These are phyloP conservation scores for Aramus guarauna DNA, from an alignment of 2,113 vertebrate species.

Conservation along the genomic window DNA sequence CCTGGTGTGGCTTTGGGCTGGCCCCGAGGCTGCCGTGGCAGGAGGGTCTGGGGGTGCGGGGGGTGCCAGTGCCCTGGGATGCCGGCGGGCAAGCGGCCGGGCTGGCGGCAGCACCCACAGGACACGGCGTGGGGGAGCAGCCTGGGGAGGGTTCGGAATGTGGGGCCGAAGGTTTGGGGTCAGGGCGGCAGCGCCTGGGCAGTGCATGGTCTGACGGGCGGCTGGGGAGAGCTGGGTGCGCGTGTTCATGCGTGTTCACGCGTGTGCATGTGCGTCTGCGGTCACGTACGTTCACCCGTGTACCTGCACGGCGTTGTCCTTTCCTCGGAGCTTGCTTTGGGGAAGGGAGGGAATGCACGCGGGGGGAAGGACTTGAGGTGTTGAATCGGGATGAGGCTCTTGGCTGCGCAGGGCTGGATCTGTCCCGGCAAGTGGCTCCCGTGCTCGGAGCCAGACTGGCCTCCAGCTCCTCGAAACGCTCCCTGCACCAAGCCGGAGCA, in stretches of 20 bases:
- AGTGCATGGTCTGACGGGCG: accelerated
- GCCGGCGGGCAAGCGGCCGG: neutral
- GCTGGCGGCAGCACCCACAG: neutral
- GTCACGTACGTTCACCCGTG: neutral
- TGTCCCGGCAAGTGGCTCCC: accelerated
- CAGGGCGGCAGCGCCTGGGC: neutral
- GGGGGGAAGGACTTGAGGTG: neutral
- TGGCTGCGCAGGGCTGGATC: neutral
- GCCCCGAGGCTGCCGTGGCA: neutral
- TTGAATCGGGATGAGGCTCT: accelerated
- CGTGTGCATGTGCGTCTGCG: accelerated
- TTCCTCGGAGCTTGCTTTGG: neutral
- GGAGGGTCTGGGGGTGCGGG: neutral
- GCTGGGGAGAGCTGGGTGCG: neutral
- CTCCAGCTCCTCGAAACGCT: neutral
- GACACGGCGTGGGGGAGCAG: accelerated
- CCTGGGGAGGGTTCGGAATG: accelerated
- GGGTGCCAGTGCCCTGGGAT: neutral
- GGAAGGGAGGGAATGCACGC: neutral
- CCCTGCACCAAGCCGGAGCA: neutral
- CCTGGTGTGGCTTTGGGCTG: neutral
- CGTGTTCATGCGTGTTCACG: accelerated
- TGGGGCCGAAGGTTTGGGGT: neutral
- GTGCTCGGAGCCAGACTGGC: accelerated
- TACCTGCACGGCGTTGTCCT: accelerated